These are phyloP conservation scores for Oscheius myriophilus DNA, from an alignment of 2,888 invertebrate species.

Conservation along the genomic window DNA sequence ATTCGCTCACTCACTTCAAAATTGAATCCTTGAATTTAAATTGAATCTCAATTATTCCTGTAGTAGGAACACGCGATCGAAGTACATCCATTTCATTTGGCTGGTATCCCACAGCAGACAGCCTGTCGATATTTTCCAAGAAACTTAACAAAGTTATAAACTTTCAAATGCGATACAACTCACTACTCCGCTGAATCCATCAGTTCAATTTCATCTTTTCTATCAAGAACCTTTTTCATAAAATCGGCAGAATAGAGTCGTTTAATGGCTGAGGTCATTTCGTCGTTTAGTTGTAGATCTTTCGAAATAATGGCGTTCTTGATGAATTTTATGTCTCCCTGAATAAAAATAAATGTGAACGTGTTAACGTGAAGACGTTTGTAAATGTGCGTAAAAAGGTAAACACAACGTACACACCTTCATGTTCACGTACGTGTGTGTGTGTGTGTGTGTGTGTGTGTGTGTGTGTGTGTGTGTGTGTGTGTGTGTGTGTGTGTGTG, in stretches of 20 bases:
- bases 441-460: too few relatives aligned
- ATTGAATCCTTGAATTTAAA: conserved; percentile 99
- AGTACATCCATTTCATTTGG: conserved; percentile 97
- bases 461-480: too few relatives aligned
- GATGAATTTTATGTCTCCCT: conserved; percentile 30
- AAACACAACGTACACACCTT: too few relatives aligned
- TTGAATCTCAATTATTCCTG: conserved; percentile 99
- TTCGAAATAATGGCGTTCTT: neutral
- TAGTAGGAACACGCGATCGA: conserved; percentile 96
- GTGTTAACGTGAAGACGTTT: too few relatives aligned
- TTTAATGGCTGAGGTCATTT: conserved; percentile 93
- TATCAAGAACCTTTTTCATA: conserved; percentile 96
- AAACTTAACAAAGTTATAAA: conserved; percentile 79
- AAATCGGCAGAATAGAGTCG: conserved; percentile 92
- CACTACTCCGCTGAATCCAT: conserved; percentile 99
- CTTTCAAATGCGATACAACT: too few relatives aligned
- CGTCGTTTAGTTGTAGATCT: conserved; percentile 79
- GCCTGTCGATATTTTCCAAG: conserved; percentile 96
- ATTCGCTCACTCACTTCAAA: conserved; percentile 80
- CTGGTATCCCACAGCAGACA: conserved; percentile 91
- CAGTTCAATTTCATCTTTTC: conserved; percentile 97
- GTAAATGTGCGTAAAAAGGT: too few relatives aligned
- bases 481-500: too few relatives aligned
- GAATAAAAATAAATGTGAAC: neutral
- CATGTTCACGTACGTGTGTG: too few relatives aligned